Percentiles rank a stretch among this genome's conserved stretches.
These are phyloP conservation scores for Parapristionchus giblindavisi DNA, from an alignment of 2,888 invertebrate genomes.

Conservation along the genomic window DNA sequence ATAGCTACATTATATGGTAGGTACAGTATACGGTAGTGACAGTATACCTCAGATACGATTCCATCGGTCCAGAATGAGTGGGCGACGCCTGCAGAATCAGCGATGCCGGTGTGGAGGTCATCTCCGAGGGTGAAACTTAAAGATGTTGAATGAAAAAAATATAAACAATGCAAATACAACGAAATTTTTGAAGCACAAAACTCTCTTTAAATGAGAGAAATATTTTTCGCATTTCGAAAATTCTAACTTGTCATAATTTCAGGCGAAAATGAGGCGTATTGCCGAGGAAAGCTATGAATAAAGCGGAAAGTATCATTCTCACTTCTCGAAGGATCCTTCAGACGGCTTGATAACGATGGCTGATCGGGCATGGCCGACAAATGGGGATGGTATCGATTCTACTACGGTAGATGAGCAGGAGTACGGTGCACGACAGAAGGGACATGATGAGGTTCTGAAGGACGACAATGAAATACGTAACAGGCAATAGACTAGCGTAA, in stretches of 20 bases:
- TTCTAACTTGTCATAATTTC: too few species aligned
- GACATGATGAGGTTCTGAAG: not conserved
- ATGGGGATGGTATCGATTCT: conserved; percentile 5
- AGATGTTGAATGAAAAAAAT: not conserved
- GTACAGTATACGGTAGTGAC: too few species aligned
- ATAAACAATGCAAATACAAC: too few species aligned
- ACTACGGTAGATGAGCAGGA: not conserved
- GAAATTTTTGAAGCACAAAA: too few species aligned
- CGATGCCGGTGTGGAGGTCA: conserved; percentile 23
- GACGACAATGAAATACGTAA: too few species aligned
- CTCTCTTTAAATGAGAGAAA: too few species aligned
- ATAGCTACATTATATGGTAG: too few species aligned
- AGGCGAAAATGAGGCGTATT: too few species aligned
- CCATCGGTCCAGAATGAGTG: conserved; percentile 31
- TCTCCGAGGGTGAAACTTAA: conserved; percentile 17
- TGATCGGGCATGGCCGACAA: not conserved
- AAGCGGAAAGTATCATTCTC: too few species aligned
- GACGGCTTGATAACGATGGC: conserved; percentile 20
- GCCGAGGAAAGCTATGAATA: too few species aligned
- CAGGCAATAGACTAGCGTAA: too few species aligned
- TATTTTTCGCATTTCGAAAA: too few species aligned
- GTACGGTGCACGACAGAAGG: not conserved
- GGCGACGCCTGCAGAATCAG: not conserved
- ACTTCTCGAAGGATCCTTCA: conserved; percentile 11
- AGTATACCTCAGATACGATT: conserved; percentile 10